phyloP scores from a whole-genome alignment of 1,140 invertebrate species.

The Teleopsis dalmanni region DNA sequence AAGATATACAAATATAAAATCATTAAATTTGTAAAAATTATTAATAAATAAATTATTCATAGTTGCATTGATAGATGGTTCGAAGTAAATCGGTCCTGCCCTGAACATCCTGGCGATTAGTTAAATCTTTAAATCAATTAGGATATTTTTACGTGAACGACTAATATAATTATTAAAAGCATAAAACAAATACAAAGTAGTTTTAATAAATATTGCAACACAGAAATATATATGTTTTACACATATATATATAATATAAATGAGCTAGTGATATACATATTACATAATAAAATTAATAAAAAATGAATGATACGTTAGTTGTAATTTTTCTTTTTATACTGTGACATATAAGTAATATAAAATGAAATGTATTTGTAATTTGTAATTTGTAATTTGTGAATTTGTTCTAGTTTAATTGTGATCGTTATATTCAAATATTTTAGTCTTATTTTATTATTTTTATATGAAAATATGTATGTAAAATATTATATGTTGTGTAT shows the following conservation, averaged over 20 bases:
- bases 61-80: conserved; percentile 97
- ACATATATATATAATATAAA: conserved; percentile 5
- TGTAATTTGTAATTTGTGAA: too few species aligned
- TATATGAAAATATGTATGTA: too few species aligned
- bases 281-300: conserved; percentile 1
- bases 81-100: conserved; percentile 93
- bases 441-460: too few species aligned
- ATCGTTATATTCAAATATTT: too few species aligned
- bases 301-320: conserved; percentile 7
- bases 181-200: not conserved
- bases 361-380: conserved; percentile 1
- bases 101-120: conserved; percentile 91
- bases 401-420: too few species aligned
- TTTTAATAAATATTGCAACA: not conserved
- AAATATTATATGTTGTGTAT: too few species aligned
- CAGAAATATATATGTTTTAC: conserved; percentile 3
- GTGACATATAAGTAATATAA: conserved; percentile 5
- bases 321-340: conserved; percentile 10
- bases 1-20: conserved; percentile 38
- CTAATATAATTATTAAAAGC: conserved; percentile 4
- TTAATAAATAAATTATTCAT: conserved; percentile 23
- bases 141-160: not conserved
- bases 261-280: conserved; percentile 4
- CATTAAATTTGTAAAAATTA: not conserved
- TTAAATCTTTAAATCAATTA: conserved; percentile 41